Percentiles rank a stretch among this genome's conserved stretches.
Evolutionary conservation across 2,797 vertebrate genomes (phyloP).

Genomic region (Sebastes kiyomatsui): DNA sequence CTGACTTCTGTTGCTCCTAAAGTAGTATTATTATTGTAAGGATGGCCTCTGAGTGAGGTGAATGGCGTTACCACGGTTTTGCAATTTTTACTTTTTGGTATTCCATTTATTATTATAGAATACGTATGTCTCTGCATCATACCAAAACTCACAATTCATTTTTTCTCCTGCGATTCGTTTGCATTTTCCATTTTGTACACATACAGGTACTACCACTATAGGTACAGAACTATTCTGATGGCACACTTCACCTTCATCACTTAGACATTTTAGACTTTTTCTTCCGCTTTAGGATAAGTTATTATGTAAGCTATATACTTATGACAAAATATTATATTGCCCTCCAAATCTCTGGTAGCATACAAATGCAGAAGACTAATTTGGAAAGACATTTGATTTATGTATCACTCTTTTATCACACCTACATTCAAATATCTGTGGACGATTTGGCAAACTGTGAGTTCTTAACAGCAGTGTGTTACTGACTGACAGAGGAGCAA

Average conservation of each 20-base stretch:
- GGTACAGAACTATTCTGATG: not conserved
- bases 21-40: accelerated
- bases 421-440: not conserved
- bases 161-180: not conserved
- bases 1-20: too few species aligned
- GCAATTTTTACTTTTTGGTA: not conserved
- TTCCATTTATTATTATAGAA: not conserved
- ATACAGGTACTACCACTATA: not conserved
- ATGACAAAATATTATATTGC: not conserved
- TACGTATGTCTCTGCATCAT: not conserved
- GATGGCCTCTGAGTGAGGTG: too few species aligned
- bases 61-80: too few species aligned
- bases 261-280: not conserved
- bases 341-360: not conserved
- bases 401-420: not conserved
- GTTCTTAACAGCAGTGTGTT: not conserved
- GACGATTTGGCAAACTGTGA: not conserved
- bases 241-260: not conserved
- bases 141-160: not conserved
- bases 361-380: not conserved
- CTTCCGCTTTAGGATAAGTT: not conserved
- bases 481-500: not conserved
- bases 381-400: not conserved
- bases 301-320: not conserved
- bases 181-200: not conserved